Evolutionary conservation across 2,888 invertebrate genomes (phyloP).

Genomic region (Agrochola lota): DNA sequence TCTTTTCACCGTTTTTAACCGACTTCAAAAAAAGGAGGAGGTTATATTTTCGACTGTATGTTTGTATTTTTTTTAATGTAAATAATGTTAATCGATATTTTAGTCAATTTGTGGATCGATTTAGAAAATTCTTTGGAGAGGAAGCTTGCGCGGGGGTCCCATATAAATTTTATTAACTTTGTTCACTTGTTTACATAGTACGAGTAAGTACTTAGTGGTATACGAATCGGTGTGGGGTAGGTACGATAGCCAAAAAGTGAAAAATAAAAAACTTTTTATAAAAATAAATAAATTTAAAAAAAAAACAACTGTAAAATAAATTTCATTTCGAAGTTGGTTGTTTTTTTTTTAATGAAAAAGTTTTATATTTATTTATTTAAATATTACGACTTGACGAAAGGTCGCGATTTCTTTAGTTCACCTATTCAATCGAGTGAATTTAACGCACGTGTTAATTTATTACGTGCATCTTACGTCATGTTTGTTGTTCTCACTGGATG

Average conservation of each 20-base stretch:
- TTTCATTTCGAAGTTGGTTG: too few species aligned
- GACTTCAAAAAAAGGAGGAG: not conserved
- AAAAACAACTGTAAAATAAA: too few species aligned
- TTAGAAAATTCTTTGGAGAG: not conserved
- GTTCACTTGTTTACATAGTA: too few species aligned
- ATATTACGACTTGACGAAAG: too few species aligned
- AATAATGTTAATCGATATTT: not conserved
- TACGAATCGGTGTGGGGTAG: too few species aligned
- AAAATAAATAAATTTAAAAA: too few species aligned
- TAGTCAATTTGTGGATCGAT: not conserved
- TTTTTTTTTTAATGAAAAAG: too few species aligned
- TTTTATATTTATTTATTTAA: too few species aligned
- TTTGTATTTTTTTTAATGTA: not conserved
- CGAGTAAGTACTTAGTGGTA: too few species aligned
- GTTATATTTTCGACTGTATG: not conserved
- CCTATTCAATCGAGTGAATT: not conserved
- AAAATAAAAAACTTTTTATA: too few species aligned
- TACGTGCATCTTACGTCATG: not conserved
- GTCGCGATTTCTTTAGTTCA: not conserved
- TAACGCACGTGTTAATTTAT: slow-evolving; percentile 26
- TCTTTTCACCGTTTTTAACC: not conserved
- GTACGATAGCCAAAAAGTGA: too few species aligned
- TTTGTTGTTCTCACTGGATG: not conserved
- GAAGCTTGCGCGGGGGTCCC: not conserved
- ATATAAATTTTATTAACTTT: too few species aligned